phyloP scores from a whole-genome alignment of 2,113 vertebrate species.

The Phalacrocorax pelagicus region DNA sequence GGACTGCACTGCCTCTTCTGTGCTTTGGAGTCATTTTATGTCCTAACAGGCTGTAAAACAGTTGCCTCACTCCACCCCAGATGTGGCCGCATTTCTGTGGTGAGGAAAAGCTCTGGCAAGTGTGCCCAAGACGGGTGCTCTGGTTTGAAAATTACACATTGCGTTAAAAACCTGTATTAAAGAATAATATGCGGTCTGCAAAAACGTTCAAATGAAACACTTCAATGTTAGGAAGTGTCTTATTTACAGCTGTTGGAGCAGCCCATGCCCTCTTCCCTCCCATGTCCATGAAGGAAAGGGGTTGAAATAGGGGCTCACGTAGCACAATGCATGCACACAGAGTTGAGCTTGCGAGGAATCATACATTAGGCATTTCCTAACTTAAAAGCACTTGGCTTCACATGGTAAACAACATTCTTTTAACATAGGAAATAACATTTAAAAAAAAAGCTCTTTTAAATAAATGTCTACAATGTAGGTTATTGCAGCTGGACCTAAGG shows the following conservation, averaged over 20 bases:
- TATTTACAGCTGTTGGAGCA: constrained; percentile 16
- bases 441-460: background rate
- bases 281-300: background rate
- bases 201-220: background rate
- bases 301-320: background rate
- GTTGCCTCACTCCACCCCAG: constrained; percentile 25
- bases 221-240: constrained; percentile 41
- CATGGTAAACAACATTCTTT: constrained; percentile 58
- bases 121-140: background rate
- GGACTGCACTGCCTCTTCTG: background rate
- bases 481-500: background rate
- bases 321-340: background rate
- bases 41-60: background rate
- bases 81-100: constrained; percentile 30
- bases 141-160: constrained; percentile 57
- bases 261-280: background rate
- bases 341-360: background rate
- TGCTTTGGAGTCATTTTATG: background rate
- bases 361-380: constrained; percentile 61
- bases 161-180: constrained; percentile 39
- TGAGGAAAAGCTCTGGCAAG: constrained; percentile 40
- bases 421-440: constrained; percentile 10
- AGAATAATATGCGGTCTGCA: constrained; percentile 47
- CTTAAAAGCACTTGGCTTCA: constrained; percentile 62
- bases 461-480: background rate